phyloP scores from a whole-genome alignment of 2,797 vertebrate species.

The Triplophysa yarkandensis region DNA sequence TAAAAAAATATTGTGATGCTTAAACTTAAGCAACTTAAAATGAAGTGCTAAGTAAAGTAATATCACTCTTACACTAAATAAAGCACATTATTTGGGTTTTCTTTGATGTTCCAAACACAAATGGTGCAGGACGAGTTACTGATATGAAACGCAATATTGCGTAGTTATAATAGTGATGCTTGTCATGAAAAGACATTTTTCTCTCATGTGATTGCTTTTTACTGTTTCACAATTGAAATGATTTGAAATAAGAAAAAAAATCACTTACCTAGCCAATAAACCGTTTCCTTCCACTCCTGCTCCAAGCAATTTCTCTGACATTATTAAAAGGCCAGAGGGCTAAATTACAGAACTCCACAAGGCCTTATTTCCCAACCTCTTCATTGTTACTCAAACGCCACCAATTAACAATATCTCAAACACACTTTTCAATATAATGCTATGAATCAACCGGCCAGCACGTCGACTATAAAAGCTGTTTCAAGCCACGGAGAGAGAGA shows the following conservation, averaged over 20 bases:
- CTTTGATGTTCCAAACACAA: no score
- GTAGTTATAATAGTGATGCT: background rate
- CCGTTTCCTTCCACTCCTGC: slow-evolving; percentile 23
- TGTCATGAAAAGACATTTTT: background rate
- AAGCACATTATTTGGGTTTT: no score
- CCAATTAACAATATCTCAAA: slow-evolving; percentile 38
- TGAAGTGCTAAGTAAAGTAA: background rate
- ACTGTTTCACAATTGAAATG: background rate
- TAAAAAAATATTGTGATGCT: no score
- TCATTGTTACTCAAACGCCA: slow-evolving; percentile 5
- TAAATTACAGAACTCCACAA: slow-evolving; percentile 32
- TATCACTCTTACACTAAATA: no score
- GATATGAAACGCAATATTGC: background rate
- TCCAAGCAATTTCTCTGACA: slow-evolving; percentile 35
- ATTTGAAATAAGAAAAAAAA: slow-evolving; percentile 6
- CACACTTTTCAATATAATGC: slow-evolving; percentile 28
- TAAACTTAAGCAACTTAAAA: no score
- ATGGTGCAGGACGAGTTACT: no score
- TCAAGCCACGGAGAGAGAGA: background rate
- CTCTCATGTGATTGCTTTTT: background rate
- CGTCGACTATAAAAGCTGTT: slow-evolving; percentile 9
- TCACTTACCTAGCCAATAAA: slow-evolving; percentile 30
- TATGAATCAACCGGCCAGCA: slow-evolving; percentile 21
- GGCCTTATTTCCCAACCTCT: slow-evolving; percentile 23
- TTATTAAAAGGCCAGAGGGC: slow-evolving; percentile 30